phyloP scores from a whole-genome alignment of 2,797 vertebrate species.

The Okamejei kenojei region DNA sequence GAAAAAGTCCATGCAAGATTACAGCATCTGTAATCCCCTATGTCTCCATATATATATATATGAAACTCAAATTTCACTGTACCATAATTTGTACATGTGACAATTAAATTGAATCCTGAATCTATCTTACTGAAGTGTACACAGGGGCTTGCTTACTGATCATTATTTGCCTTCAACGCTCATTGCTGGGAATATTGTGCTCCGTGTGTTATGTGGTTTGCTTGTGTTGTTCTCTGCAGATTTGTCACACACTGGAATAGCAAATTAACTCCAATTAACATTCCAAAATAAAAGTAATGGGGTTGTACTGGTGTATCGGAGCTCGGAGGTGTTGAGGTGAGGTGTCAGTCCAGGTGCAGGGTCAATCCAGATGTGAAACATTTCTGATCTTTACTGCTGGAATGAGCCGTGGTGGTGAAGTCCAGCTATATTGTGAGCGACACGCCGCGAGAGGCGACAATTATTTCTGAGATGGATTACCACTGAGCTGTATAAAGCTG shows the following conservation, averaged over 20 bases:
- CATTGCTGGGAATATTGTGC: background rate
- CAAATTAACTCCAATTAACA: background rate
- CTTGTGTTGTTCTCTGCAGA: background rate
- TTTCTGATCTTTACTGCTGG: background rate
- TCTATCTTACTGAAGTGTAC: too few relatives aligned
- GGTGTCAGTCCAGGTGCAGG: background rate
- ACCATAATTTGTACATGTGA: too few relatives aligned
- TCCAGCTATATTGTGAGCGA: background rate
- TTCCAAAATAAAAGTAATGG: background rate
- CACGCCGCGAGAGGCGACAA: background rate
- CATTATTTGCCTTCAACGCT: background rate
- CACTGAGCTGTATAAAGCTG: background rate
- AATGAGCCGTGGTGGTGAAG: background rate
- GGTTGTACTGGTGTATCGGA: background rate
- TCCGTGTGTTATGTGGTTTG: background rate
- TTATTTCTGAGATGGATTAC: background rate
- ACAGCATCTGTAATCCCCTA: too few relatives aligned
- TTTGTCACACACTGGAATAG: background rate
- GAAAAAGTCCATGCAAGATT: too few relatives aligned
- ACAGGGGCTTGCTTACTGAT: too few relatives aligned
- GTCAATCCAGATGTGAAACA: background rate
- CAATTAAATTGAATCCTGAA: too few relatives aligned
- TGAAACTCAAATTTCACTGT: too few relatives aligned
- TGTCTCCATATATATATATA: too few relatives aligned
- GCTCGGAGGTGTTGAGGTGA: background rate